Evolutionary conservation across 2,888 invertebrate species (phyloP).

Genomic region (Piscicola geometra): DNA sequence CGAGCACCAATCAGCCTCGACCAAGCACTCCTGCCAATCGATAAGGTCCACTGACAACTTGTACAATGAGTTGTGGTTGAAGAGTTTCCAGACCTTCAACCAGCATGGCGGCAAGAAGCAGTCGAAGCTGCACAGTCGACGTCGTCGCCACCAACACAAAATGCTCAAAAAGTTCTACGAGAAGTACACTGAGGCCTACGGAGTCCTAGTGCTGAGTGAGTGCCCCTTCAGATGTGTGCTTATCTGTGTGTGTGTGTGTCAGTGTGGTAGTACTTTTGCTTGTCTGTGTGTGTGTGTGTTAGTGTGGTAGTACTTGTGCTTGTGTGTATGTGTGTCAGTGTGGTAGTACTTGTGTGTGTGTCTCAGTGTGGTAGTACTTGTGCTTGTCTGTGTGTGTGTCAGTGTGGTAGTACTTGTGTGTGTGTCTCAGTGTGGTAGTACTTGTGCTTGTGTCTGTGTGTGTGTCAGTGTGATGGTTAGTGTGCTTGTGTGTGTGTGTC

Average conservation of each 20-base stretch:
- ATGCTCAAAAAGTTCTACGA: conserved; percentile 38
- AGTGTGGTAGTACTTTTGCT: neutral
- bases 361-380: too few species aligned
- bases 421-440: too few species aligned
- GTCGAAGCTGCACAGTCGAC: neutral
- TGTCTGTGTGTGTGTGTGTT: neutral
- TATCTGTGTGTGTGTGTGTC: neutral
- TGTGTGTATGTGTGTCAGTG: neutral
- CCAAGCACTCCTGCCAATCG: neutral
- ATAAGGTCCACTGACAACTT: too few species aligned
- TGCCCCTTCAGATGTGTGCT: neutral
- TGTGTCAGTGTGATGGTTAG: neutral
- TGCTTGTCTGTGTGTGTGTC: too few species aligned
- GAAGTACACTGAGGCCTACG: conserved; percentile 45
- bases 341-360: neutral
- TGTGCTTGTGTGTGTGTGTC: conserved; percentile 3
- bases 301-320: neutral
- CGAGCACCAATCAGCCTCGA: neutral
- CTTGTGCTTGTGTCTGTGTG: too few species aligned
- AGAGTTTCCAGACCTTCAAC: neutral
- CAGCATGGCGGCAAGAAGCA: neutral
- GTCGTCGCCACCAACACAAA: neutral
- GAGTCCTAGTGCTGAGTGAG: conserved; percentile 44
- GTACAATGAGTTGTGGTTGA: neutral
- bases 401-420: too few species aligned